Conservation (phyloP, 2,888 invertebrate genomes). For the Macrosoma leucophasiata region DNA sequence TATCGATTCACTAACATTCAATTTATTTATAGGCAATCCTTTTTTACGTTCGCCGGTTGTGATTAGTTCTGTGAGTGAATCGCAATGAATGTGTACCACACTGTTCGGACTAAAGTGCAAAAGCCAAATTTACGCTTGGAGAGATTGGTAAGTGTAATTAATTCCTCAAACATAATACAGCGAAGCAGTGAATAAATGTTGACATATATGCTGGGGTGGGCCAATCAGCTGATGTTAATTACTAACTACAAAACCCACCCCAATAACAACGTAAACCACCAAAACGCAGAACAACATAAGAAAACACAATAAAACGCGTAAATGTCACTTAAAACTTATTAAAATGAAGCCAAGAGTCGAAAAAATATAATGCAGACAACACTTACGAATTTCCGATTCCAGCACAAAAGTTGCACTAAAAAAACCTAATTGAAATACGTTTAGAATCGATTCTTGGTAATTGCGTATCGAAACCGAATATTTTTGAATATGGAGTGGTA, state of each 20-base stretch:
- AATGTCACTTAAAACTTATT: conserved; percentile 41
- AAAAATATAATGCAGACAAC: conserved; percentile 26
- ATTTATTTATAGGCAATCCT: conserved; percentile 29
- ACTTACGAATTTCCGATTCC: conserved; percentile 62
- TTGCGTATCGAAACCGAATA: conserved; percentile 30
- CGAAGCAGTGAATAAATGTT: not conserved
- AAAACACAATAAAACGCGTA: conserved; percentile 29
- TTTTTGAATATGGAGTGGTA: conserved; percentile 41
- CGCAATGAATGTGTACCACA: conserved; percentile 58
- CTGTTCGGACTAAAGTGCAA: conserved; percentile 41
- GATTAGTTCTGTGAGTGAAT: conserved; percentile 30
- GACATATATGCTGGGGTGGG: conserved; percentile 33
- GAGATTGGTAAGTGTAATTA: conserved; percentile 46
- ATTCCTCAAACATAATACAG: conserved; percentile 5
- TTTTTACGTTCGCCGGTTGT: conserved; percentile 2
- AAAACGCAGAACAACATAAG: conserved; percentile 15
- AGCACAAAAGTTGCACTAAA: conserved; percentile 54
- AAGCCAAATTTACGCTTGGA: conserved; percentile 43
- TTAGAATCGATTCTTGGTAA: conserved; percentile 26
- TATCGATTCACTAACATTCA: conserved; percentile 22
- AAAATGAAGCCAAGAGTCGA: conserved; percentile 41
- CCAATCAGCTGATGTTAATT: conserved; percentile 54
- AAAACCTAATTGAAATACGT: conserved; percentile 30
- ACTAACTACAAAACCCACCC: too few relatives aligned
- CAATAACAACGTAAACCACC: too few relatives aligned